Evolutionary conservation across 2,113 vertebrate species (phyloP).

Genomic region (Falcunculus frontatus): DNA sequence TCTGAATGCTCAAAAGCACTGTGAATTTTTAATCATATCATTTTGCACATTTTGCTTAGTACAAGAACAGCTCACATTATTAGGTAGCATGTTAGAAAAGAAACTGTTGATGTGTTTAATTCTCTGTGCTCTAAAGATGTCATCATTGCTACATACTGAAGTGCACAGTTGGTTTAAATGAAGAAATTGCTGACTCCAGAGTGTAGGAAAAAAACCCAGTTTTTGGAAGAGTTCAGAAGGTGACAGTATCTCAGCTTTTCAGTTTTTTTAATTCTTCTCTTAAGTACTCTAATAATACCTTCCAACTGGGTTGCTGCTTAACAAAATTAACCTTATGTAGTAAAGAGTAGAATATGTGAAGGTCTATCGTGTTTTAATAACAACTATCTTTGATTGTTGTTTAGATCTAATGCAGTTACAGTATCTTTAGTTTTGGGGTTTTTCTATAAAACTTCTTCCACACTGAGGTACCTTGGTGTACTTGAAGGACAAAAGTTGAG

Average conservation of each 20-base stretch:
- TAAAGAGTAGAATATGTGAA: neutral
- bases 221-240: neutral
- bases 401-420: neutral
- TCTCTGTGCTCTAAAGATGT: neutral
- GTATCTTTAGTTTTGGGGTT: neutral
- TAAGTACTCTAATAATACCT: neutral
- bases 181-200: neutral
- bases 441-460: neutral
- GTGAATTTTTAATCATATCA: neutral
- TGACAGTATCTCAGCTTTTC: neutral
- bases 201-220: neutral
- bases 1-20: neutral
- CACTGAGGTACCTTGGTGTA: neutral
- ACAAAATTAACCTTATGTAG: neutral
- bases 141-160: neutral
- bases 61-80: neutral
- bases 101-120: neutral
- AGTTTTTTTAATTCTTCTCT: neutral
- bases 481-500: neutral
- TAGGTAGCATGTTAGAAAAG: neutral
- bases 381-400: neutral
- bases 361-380: neutral
- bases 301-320: neutral
- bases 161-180: neutral
- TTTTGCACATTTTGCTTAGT: neutral